These are phyloP conservation scores for Hybos culiciformis DNA, from an alignment of 2,888 invertebrate species.

Conservation along the genomic window DNA sequence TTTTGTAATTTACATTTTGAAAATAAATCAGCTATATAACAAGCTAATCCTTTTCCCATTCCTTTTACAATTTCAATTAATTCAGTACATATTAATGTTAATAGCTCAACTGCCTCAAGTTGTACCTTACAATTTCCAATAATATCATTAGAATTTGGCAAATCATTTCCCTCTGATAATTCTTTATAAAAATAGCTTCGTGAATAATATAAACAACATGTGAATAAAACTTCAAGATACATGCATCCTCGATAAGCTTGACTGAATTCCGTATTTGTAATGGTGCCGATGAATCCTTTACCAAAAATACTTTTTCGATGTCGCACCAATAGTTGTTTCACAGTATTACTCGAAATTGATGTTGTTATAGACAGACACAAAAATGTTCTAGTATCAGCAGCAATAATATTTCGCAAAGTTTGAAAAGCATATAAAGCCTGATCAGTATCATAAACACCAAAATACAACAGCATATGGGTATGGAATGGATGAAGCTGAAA, in stretches of 20 bases:
- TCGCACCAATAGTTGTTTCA: slow-evolving; percentile 37
- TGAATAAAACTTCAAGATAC: slow-evolving; percentile 64
- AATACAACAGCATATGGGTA: slow-evolving; percentile 70
- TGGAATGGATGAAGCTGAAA: slow-evolving; percentile 56
- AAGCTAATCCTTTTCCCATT: slow-evolving; percentile 59
- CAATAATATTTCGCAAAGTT: slow-evolving; percentile 58
- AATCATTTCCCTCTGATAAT: slow-evolving; percentile 29
- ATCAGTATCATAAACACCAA: slow-evolving; percentile 62
- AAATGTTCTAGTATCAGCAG: slow-evolving; percentile 54
- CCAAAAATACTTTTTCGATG: slow-evolving; percentile 71
- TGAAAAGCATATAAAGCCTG: slow-evolving; percentile 58
- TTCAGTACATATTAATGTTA: slow-evolving; percentile 57
- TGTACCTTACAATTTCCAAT: slow-evolving; percentile 65
- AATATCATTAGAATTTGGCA: slow-evolving; percentile 53
- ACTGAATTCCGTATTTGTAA: slow-evolving; percentile 47
- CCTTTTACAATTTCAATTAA: slow-evolving; percentile 59
- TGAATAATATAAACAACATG: slow-evolving; percentile 65
- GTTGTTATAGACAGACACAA: slow-evolving; percentile 65
- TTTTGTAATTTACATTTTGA: slow-evolving; percentile 71
- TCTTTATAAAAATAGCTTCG: slow-evolving; percentile 47
- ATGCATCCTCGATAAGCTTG: slow-evolving; percentile 61
- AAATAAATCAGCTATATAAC: slow-evolving; percentile 60
- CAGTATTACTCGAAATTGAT: slow-evolving; percentile 43
- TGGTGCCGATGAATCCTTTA: slow-evolving; percentile 47
- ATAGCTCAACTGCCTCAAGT: slow-evolving; percentile 57